Base-by-base conservation (phyloP, 2,113 vertebrate species). In the Otis tarda region DNA sequence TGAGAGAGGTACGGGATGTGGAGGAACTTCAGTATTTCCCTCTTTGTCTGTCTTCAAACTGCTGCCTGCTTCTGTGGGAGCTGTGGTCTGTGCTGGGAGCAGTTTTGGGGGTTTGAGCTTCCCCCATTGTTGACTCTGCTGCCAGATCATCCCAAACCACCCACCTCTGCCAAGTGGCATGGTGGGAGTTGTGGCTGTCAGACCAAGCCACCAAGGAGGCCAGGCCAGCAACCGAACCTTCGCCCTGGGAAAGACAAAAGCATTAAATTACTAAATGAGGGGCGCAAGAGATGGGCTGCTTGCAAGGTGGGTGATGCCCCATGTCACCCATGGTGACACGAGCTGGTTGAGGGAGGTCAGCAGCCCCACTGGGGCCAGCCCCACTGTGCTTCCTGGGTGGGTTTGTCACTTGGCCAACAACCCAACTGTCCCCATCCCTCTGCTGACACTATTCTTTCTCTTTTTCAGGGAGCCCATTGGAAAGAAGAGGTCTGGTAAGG, bases 401-500 rank as follows among this genome's bases (percentile, higher is more conserved):
- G 3, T 89, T 78, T 90, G 30, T 59, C 19, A 12, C 52, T 45
- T 8, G 3, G 18, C 47, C 37, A 65, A 2, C 68, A 77, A 25
- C 43, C 57, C 35, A 31, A 0, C 3, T 64, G 49, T 65, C 59
- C 53, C 57, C 39, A 31, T 83, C 7, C 4, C 22, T 41, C 60
- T 87, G 60, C 86, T 97, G 69, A 97, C 4, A 0, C 57, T 85
- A 28, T 93, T 78, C 95, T 27, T 96, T 33, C 95, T 98, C 45
- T 98, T 95, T 71, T 98, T 87, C 97, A 99, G 99, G 97, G 99
- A 99, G 77, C 98, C 98, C 68, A 97, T 98, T 75, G 99, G 99
- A 85, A 99, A 99, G 98, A 99, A 99, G 98, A 99, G 98, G 96
- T 96, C 99, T 83, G 99, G 99, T 99, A 98, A 99, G 98, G 59